These are phyloP conservation scores for Myotis myotis DNA, from an alignment of 2,797 vertebrate genomes.

Conservation along the genomic window DNA sequence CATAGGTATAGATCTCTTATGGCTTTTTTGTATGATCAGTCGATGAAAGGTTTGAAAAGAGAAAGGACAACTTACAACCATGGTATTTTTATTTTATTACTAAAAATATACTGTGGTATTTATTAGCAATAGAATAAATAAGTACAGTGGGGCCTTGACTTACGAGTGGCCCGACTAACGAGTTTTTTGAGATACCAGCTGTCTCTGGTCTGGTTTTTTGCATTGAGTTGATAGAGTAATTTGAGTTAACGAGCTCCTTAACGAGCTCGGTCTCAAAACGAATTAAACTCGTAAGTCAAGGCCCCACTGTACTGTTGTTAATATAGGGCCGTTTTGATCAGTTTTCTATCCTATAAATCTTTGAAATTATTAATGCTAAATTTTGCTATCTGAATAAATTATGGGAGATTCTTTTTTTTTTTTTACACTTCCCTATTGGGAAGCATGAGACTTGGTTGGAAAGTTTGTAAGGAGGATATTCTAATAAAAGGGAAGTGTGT, in stretches of 20 bases:
- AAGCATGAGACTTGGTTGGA: no score
- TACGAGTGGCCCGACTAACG: no score
- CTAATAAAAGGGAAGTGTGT: no score
- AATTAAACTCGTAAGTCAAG: no score
- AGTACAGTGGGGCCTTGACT: not conserved
- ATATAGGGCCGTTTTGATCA: not conserved
- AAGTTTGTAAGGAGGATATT: no score
- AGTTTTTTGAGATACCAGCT: no score
- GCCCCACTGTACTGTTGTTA: not conserved
- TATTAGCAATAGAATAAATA: not conserved
- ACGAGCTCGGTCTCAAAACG: no score
- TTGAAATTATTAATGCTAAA: conserved; percentile 6
- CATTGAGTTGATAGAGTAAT: no score
- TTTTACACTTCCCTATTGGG: not conserved
- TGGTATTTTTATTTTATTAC: not conserved
- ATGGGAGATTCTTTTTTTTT: not conserved
- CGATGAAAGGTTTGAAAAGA: not conserved
- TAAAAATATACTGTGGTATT: not conserved
- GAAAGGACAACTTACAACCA: not conserved
- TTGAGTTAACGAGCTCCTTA: no score
- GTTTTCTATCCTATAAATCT: not conserved
- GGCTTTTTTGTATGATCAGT: not conserved
- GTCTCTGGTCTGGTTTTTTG: no score
- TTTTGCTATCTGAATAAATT: conserved; percentile 4
- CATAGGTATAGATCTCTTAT: not conserved